Conservation (phyloP, 2,797 vertebrate species). For the Stomatorhinus walkeri region DNA sequence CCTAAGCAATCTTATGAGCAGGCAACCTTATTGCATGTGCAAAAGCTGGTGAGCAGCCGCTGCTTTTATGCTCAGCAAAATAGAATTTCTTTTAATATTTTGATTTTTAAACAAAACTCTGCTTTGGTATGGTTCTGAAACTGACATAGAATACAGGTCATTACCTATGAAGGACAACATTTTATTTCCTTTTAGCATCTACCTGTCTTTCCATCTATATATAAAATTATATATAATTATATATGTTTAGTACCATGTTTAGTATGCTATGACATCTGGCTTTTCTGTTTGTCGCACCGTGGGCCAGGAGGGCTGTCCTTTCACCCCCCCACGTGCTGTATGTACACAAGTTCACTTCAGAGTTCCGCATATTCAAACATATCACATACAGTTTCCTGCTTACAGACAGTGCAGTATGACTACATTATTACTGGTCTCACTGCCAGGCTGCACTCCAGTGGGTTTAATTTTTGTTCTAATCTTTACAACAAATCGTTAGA, state of each 20-base stretch:
- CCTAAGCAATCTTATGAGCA: background rate
- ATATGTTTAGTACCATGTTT: background rate
- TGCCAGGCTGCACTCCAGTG: background rate
- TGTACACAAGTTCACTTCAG: background rate
- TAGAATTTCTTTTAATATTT: background rate
- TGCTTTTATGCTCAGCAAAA: background rate
- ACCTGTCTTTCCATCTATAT: background rate
- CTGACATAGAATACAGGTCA: background rate
- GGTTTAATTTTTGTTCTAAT: background rate
- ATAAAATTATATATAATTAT: background rate
- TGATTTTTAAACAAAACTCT: background rate
- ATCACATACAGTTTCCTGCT: background rate
- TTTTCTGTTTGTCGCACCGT: background rate
- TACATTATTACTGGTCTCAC: background rate
- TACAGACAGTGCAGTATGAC: background rate
- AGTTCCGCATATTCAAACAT: background rate
- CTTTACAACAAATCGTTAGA: background rate
- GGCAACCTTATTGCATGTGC: background rate
- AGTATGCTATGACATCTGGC: background rate
- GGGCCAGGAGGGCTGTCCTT: background rate
- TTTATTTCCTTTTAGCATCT: background rate
- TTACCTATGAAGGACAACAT: background rate
- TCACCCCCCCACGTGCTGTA: background rate
- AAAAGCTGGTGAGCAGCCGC: background rate
- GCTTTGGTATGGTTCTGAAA: background rate